Evolutionary conservation across 2,888 invertebrate genomes (phyloP).

Genomic region (Ophioninae sp.): DNA sequence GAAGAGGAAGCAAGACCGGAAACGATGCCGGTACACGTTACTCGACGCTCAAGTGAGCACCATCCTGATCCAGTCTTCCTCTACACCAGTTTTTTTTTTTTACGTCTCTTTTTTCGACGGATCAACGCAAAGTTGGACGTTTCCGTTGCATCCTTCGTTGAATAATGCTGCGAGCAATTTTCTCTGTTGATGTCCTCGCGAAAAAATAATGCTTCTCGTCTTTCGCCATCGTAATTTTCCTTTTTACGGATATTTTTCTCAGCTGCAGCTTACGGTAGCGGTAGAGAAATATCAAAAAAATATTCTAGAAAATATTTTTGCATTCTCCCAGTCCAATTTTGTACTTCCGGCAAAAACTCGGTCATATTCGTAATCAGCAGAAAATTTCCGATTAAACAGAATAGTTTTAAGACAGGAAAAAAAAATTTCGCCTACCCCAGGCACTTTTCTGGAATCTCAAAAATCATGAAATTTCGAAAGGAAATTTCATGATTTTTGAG

Average conservation of each 20-base stretch:
- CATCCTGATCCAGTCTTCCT: background rate
- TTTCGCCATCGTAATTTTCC: background rate
- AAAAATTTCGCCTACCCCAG: too few species aligned
- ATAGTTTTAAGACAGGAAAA: too few species aligned
- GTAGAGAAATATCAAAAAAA: too few species aligned
- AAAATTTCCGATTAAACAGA: too few species aligned
- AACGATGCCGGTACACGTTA: background rate
- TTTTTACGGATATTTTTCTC: background rate
- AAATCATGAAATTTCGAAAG: too few species aligned
- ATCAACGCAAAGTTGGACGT: background rate
- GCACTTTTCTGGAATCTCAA: too few species aligned
- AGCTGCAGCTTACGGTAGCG: too few species aligned
- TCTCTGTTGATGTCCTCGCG: background rate
- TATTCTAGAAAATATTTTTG: too few species aligned
- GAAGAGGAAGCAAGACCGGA: background rate
- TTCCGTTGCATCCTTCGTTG: background rate
- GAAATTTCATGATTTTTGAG: too few species aligned
- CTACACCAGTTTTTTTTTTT: background rate
- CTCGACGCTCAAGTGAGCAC: background rate
- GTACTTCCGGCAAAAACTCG: too few species aligned
- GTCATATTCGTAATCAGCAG: too few species aligned
- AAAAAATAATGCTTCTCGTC: background rate
- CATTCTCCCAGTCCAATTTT: too few species aligned
- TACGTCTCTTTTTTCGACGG: background rate
- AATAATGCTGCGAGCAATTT: background rate